Base-by-base conservation (phyloP, 1,140 invertebrate genomes). In the Hypothenemus hampei region DNA sequence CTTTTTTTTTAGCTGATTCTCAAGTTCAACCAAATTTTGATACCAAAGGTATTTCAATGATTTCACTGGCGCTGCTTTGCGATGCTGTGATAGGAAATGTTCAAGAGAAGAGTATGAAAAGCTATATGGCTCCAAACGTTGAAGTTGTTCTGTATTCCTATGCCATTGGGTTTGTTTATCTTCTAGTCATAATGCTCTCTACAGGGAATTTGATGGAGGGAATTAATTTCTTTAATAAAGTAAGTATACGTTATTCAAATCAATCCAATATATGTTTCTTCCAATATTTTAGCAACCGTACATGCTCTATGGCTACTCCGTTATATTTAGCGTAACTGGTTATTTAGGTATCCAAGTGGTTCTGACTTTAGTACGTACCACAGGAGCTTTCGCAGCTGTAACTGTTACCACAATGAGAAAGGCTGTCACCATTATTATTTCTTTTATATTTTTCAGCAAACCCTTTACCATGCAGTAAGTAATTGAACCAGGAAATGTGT, bases 71-170 rank as follows among this genome's bases (percentile, higher is more conserved):
- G 0, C 72, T 98, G 26, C 70, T 93, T 7, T 95, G 92, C 66
- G 94, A 98, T 78, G 93, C 93, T 1, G 78, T 87, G 21, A 97
- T 97, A 64, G 93, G 93, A 29, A 98, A 98, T 78, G 85, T 97
- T 3, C 93, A 97, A 76, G 94, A 97, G 70, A 95, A 96, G 74
- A 83, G 84, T 0, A 92, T 97, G 84, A 91, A 90, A 65, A 79
- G 82, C 54, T 80, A 85, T 67, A 79, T 83, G 60, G 90, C 89
- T 3, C 78, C 81, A 1, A 96, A 93, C 75, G 86, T 85, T 55
- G 93, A 97, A 81, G 86, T 98, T 57, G 92, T 97, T 3, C 78
- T 96, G 20, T 97, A 93, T 69, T 96, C 93, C 0, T 96, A 97
- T 74, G 82, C 83, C 1, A 82, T 97, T 65, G 94, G 91, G 22